A percentile compares a stretch with the other conserved stretches of the same genome.
phyloP scores from a whole-genome alignment of 2,113 vertebrate species.

The Chlorodrepanis virens region DNA sequence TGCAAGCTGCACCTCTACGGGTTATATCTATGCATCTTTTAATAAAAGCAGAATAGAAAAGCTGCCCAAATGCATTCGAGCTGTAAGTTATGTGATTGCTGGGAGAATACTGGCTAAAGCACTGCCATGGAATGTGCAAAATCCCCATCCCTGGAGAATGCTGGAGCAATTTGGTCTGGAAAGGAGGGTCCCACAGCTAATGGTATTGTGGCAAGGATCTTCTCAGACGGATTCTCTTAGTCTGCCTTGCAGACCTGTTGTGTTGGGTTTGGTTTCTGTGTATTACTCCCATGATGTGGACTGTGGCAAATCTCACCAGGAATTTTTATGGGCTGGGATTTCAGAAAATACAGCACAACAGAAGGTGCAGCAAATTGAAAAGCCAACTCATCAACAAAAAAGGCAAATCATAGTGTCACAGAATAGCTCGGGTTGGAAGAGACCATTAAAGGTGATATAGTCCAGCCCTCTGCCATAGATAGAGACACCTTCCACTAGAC shows the following conservation, averaged over 20 bases:
- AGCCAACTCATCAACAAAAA: background rate
- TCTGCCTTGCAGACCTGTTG: background rate
- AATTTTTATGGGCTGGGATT: background rate
- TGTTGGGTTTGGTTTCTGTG: background rate
- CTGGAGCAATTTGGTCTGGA: background rate
- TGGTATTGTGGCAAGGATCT: background rate
- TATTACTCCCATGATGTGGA: background rate
- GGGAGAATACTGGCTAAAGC: background rate
- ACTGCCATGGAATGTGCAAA: background rate
- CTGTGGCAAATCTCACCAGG: background rate
- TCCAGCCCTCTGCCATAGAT: background rate
- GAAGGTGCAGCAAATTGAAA: background rate
- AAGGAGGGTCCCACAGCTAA: background rate
- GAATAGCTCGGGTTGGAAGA: background rate
- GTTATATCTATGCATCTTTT: background rate
- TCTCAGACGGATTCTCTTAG: background rate
- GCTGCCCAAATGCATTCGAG: background rate
- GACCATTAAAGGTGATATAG: background rate
- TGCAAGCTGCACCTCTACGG: accelerated
- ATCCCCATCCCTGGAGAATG: background rate
- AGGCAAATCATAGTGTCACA: background rate
- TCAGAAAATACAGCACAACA: background rate
- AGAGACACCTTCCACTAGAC: background rate
- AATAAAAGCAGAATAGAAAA: background rate
- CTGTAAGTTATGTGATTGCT: background rate